Evolutionary conservation across 2,888 invertebrate species (phyloP), one percentile per base, ranked within the genome.

Genomic region (Dendrolimus houi): DNA sequence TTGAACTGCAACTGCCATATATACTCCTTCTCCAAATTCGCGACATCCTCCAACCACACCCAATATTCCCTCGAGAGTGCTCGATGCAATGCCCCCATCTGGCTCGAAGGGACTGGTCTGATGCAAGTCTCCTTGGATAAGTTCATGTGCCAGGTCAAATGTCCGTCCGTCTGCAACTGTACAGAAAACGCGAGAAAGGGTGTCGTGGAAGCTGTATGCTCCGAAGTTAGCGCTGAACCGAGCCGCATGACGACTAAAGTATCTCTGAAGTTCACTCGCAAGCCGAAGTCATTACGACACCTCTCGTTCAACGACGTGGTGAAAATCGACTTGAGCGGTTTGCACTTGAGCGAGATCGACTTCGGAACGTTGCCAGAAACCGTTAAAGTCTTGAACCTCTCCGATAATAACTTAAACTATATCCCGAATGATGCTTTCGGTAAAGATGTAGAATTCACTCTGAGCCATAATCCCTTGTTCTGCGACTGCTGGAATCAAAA

Each of bases 1-100:
- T 62, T 62, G 55, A 13, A 52, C 29, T 68, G 68, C 58, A 63
- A 68, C 58, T 68, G 68, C 52, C 3, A 41, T 1, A 53, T 67
- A 8, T 63, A 58, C 60, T 7, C 55, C 1, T 54, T 66, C 14
- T 13, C 54, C 2, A 53, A 54, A 29, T 57, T 60, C 2, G 1
- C 58, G 14, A 13, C 59, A 9, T 42, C 54, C 0, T 29, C 29
- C 29, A 29, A 29, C 29, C 29, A 29, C 29, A 55, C 61, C 8
- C 60, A 59, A 0, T 13, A 29, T 1, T 52, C 60, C 7, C n/a
- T 59, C 0, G 56, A 52, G 1, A 53, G 42, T 41, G 62, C 68
- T 0, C 9, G 7, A 0, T 68, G 67, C 17, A 53, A 55, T 9
- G 6, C 6, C 29, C 29, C 29, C 29, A 29, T 29, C 6, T 29